phyloP scores from a whole-genome alignment of 2,113 vertebrate genomes.

The Chaetodon auriga region DNA sequence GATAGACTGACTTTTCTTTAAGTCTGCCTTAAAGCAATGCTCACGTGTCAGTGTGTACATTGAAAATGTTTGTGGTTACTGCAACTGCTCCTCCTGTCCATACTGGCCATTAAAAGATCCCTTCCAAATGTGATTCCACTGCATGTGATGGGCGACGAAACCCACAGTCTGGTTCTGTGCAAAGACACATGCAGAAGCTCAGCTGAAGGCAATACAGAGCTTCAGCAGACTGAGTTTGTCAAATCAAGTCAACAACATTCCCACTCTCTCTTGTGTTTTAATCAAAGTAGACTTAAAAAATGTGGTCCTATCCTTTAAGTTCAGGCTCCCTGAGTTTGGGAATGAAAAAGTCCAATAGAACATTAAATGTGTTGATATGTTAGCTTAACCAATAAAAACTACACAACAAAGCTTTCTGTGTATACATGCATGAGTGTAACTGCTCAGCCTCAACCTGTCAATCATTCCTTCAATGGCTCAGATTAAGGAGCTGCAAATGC shows the following conservation, averaged over 20 bases:
- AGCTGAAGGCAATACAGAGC: not conserved
- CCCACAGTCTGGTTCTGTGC: not conserved
- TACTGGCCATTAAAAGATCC: not conserved
- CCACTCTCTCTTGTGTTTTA: not conserved
- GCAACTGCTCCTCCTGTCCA: too few relatives aligned
- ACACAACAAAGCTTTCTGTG: not conserved
- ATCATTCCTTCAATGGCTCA: slow-evolving; percentile 53
- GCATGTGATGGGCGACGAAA: slow-evolving; percentile 1
- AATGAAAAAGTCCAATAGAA: not conserved
- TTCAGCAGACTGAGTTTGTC: not conserved
- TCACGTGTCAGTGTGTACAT: slow-evolving; percentile 4
- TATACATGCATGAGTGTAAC: not conserved
- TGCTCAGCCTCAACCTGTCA: slow-evolving; percentile 39
- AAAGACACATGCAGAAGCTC: not conserved
- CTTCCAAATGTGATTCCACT: not conserved
- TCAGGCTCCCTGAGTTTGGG: not conserved
- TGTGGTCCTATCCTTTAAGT: not conserved
- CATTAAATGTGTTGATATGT: not conserved
- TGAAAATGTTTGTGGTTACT: not conserved
- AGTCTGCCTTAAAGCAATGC: not conserved
- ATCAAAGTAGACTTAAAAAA: slow-evolving; percentile 10
- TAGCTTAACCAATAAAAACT: not conserved
- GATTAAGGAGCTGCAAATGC: slow-evolving; percentile 72
- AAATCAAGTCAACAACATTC: not conserved
- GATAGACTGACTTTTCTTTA: slow-evolving; percentile 13